Base-by-base conservation (phyloP, 2,113 vertebrate genomes). In the Lanius ludovicianus region DNA sequence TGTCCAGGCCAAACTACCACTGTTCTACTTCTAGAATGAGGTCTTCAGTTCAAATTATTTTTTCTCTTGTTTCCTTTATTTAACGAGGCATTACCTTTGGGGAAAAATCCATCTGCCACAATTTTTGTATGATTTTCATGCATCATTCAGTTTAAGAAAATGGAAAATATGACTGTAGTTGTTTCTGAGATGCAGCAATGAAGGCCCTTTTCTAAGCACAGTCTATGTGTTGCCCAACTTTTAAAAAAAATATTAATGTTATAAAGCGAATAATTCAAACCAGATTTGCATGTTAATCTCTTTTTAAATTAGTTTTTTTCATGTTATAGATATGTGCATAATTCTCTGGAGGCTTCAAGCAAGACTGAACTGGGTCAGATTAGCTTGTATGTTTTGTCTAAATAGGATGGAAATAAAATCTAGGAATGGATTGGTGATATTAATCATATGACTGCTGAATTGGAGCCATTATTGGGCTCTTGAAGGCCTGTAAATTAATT, bases 331-430 rank as follows among this genome's bases (percentile, higher is more conserved):
- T 89, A n/a, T 91, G 47, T 44, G 65, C 87, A 76, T 91, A 95
- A 89, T 82, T 94, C 94, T 97, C 96, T 89, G 21, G 87, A 73
- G 94, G 84, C 89, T 96, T 96, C 93, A 92, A 91, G 93, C 77
- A 94, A 95, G 84, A 82, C 64, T 96, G 87, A 96, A 91, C 60
- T 89, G 57, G 94, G 89, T 95, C 94, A 96, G 62, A 95, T 75
- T 89, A 84, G 57, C 84, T 91, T 96, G 76, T 91, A 60, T 84
- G 64, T 94, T 95, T 96, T 75, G 81, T 60, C 89, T 85, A 93
- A 97, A 93, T 94, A 86, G 55, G 63, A 87, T 91, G 74, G 87
- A 87, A 95, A 78, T 89, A 91, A 94, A 87, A 87, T 87, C 77
- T 67, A 62, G 57, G 33, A 49, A 74, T 55, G 84, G 65, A 89